A percentile compares a stretch with the other conserved stretches of the same genome.
Evolutionary conservation across 2,888 invertebrate species (phyloP).

Genomic region (Drosophila peninsularis): DNA sequence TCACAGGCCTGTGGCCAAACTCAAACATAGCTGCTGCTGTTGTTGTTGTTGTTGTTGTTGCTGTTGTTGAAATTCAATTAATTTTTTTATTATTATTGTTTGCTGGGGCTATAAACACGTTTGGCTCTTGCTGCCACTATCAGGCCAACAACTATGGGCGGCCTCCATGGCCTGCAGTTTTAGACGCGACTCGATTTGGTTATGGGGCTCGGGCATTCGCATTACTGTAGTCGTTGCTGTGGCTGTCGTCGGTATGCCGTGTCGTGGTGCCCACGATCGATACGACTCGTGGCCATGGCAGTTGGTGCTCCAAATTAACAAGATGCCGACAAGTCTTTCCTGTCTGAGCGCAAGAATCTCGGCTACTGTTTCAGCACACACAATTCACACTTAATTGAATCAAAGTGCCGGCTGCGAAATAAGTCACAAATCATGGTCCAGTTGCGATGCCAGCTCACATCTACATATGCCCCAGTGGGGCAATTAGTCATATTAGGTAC

Average conservation of each 20-base stretch:
- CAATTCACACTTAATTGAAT: constrained; percentile 38
- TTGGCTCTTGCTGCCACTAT: constrained; percentile 47
- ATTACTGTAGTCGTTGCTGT: constrained; percentile 13
- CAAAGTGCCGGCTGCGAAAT: constrained; percentile 43
- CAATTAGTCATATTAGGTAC: constrained; percentile 9
- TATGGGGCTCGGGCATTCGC: constrained; percentile 36
- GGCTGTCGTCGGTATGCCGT: constrained; percentile 1
- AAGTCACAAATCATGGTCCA: constrained; percentile 17
- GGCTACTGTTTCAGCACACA: constrained; percentile 17
- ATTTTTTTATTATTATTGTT: constrained; percentile 51
- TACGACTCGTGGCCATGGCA: constrained; percentile 67
- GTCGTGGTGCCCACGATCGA: constrained; percentile 35
- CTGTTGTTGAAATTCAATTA: constrained; percentile 67
- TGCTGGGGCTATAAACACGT: constrained; percentile 73
- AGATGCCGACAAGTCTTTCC: constrained; percentile 69
- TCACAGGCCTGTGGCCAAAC: constrained; percentile 51
- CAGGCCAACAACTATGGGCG: constrained; percentile 58
- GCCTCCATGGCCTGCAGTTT: constrained; percentile 75
- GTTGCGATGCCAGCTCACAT: constrained; percentile 7
- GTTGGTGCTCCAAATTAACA: constrained; percentile 70
- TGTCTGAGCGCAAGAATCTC: constrained; percentile 55
- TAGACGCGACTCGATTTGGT: constrained; percentile 47
- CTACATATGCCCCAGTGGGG: constrained; percentile 1
- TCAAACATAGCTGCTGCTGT: constrained; percentile 40
- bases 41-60: constrained; percentile 44